These are phyloP conservation scores for Hemibagrus guttatus DNA, from an alignment of 2,797 vertebrate genomes.

Conservation along the genomic window DNA sequence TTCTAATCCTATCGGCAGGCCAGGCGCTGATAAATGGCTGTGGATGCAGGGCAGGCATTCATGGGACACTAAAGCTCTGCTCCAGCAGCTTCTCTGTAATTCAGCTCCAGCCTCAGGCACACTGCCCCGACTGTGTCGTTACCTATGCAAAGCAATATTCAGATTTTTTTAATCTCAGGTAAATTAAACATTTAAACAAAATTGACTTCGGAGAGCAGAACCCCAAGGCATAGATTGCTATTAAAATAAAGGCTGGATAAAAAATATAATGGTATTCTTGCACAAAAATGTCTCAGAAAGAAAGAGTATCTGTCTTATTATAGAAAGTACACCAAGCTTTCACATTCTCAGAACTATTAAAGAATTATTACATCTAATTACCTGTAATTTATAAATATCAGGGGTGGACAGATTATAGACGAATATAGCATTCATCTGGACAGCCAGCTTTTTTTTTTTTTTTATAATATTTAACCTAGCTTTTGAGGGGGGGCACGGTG, in stretches of 20 bases:
- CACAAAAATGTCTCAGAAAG: background rate
- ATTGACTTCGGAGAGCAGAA: conserved; percentile 26
- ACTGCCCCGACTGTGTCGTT: conserved; percentile 21
- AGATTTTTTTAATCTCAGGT: conserved; percentile 46
- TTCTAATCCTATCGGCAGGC: conserved; percentile 42
- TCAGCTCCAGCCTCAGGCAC: conserved; percentile 28
- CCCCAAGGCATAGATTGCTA: conserved; percentile 37
- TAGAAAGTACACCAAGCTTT: background rate
- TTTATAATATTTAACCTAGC: too few species aligned
- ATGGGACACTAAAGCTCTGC: conserved; percentile 27
- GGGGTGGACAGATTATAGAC: background rate
- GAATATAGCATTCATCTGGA: background rate
- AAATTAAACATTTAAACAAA: conserved; percentile 52
- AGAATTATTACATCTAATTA: background rate
- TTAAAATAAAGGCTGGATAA: conserved; percentile 34
- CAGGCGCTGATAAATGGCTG: conserved; percentile 47
- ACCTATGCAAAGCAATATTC: conserved; percentile 47
- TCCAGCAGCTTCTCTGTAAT: conserved; percentile 28
- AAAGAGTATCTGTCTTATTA: background rate
- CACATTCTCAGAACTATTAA: background rate
- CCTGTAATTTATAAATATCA: conserved; percentile 4
- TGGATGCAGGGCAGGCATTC: conserved; percentile 9
- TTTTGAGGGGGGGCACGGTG: too few species aligned
- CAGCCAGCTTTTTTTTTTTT: background rate
- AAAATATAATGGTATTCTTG: background rate